Evolutionary conservation across 2,797 vertebrate genomes (phyloP).

Genomic region (Danio albolineatus): DNA sequence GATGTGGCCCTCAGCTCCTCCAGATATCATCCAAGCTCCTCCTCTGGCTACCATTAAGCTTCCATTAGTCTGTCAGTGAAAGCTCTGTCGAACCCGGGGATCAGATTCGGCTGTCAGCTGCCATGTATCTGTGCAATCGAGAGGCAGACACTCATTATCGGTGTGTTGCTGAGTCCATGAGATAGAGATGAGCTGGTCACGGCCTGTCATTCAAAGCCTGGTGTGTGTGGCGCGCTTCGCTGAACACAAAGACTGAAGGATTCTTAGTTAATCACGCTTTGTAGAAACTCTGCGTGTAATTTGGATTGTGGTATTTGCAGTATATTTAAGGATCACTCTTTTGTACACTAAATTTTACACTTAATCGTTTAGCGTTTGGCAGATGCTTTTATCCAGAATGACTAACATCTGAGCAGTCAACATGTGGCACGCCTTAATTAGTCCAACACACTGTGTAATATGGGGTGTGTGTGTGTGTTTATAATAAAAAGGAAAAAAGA

Average conservation of each 20-base stretch:
- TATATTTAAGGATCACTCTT: background rate
- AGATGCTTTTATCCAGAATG: too few relatives aligned
- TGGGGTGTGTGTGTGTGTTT: too few relatives aligned
- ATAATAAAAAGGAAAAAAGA: too few relatives aligned
- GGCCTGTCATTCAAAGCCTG: slow-evolving; percentile 33
- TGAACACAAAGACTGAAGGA: slow-evolving; percentile 1
- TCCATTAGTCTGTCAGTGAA: slow-evolving; percentile 62
- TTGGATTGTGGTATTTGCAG: background rate
- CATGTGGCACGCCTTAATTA: too few relatives aligned
- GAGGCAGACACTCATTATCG: slow-evolving; percentile 41
- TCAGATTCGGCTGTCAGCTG: slow-evolving; percentile 56
- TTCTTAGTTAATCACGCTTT: background rate
- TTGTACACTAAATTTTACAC: too few relatives aligned
- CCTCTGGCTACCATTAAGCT: slow-evolving; percentile 34
- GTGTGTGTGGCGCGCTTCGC: background rate
- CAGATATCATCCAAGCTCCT: slow-evolving; percentile 43
- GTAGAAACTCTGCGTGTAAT: background rate
- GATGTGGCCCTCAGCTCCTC: slow-evolving; percentile 51
- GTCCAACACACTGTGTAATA: too few relatives aligned
- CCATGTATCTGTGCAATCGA: slow-evolving; percentile 39
- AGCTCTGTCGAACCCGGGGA: slow-evolving; percentile 16
- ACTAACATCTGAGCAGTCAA: too few relatives aligned
- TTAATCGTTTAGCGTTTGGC: too few relatives aligned
- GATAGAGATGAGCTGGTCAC: slow-evolving; percentile 23
- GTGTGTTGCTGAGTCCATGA: slow-evolving; percentile 16